Base-by-base conservation (phyloP, 1,140 invertebrate genomes). In the Ceratosolen fusciceps region DNA sequence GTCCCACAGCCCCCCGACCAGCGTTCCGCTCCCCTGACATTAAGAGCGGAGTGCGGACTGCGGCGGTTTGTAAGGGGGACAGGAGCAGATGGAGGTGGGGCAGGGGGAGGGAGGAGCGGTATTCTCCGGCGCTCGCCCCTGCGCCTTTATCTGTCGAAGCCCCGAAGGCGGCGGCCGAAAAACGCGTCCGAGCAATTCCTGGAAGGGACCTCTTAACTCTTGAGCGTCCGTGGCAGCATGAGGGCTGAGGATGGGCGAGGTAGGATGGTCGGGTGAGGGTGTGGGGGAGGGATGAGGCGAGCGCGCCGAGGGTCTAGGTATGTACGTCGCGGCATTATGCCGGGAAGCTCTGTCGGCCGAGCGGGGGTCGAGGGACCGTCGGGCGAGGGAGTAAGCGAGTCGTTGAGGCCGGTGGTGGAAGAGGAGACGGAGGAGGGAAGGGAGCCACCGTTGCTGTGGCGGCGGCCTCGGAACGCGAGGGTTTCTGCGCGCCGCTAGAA, bases 161-260 rank as follows among this genome's bases (percentile, higher is more conserved):
- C 52, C 71, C 73, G 72, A n/a, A 74, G 72, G 73, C 73, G 58
- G 70, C n/a, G 29, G 56, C 58, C 73, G 73, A 74, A 77, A 77
- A 77, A 71, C 68, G 77, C 74, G 81, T 77, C 76, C 52, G 83
- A 79, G 56, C 81, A 78, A 81, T 84, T 84, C 83, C 56, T 80
- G 80, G 83, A 84, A 84, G 81, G 72, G 72, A 58, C 37, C 72
- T 58, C 72, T 74, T 60, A 58, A 58, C 72, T 60, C 29, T 47
- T 58, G 19, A 62, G 52, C 26, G 47, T 9, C 16, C 60, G 7
- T 12, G 31, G 56, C 16, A 56, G 47, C n/a, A n/a, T n/a, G n/a
- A n/a, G n/a, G n/a, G n/a, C n/a, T n/a, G n/a, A n/a, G n/a, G 75
- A 26, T 9, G 47, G 49, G 26, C 7, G 24, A 26, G 70, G 24